Evolutionary conservation across 1,140 invertebrate genomes (phyloP), one percentile per base, ranked within the genome.

Genomic region (Saccostrea glomerata): DNA sequence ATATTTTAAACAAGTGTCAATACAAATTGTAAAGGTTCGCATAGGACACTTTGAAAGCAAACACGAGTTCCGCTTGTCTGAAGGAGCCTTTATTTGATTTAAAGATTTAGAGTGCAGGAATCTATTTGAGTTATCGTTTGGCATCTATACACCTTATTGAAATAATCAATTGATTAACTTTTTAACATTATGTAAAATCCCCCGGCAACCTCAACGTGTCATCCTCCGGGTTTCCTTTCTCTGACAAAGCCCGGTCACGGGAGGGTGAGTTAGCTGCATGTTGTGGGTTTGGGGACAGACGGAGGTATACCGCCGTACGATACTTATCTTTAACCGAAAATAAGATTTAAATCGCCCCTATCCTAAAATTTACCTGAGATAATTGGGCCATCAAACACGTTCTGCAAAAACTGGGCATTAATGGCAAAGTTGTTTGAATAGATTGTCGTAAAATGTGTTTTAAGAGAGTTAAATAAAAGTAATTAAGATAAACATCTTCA

Each of bases 131-230:
- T 36, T 30, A 77, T 77, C 70, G 70, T 77, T 77, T 77, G 70
- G 23, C 70, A 77, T 77, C 70, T 77, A 77, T 30, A 77, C 23
- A 77, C 70, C 11, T 77, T 77, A 77, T 77, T 77, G 70, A 36
- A 77, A 77, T 77, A 77, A 77, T 77, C 70, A 77, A 77, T 77
- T 77, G 70, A 77, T 77, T 77, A 77, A 77, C 70, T 77, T 77
- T 66, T 77, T 77, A 77, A 77, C 70, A 30, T 77, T 77, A 25
- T 77, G 70, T 77, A 77, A 77, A 63, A 77, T 77, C 70, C 70
- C 70, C 70, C 70, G 70, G 70, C 30, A 77, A 30, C 70, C 70
- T 36, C 70, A 12, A 36, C 30, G 15, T 30, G 70, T 36, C 70
- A 77, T 77, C 70, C 70, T 30, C 25, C 25, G 23, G 13, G 70